Evolutionary conservation across 1,140 invertebrate species (phyloP), one percentile per base, ranked within the genome.

Genomic region (Listronotus bonariensis): DNA sequence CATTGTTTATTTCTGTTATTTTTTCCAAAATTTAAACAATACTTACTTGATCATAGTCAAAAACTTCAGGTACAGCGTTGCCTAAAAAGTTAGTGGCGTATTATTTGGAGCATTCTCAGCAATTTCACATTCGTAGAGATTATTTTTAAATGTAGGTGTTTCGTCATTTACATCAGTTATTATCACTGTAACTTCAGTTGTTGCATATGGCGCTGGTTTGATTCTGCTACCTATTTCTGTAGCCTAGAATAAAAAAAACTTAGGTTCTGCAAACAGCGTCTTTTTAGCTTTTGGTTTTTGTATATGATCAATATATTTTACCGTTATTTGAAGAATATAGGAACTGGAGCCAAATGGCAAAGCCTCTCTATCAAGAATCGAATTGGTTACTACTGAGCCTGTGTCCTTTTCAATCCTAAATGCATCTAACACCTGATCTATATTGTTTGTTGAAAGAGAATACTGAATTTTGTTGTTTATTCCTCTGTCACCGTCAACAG

Each of bases 121-220:
- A 34, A 98, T 89, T 82, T 96, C 93, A 31, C 92, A 94, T 14
- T 89, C 82, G 80, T 98, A 98, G 57, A 82, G 78, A 0, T 80
- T 70, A 72, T 88, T 92, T 40, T 88, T 83, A 76, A 98, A 98
- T 40, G 82, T 87, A 7, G 96, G 95, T 3, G 86, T 89, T 81
- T 97, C 94, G 81, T 98, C 96, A 77, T 98, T 97, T 0, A 97
- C 88, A 81, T 98, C 96, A n/a, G 88, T 90, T 8, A 98, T 82
- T 58, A 96, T 93, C 34, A 98, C 87, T 0, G 94, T 97, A 0
- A 97, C 89, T 80, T 97, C 92, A 0, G 95, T 97, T 7, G 86
- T 89, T 0, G 90, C 88, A 53, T 85, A 89, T 0, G 92, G 92
- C 17, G 86, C 75, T 6, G 91, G 90, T 58, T 81, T 77, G 70